Percentiles rank a stretch among this genome's conserved stretches.
Evolutionary conservation across 2,113 vertebrate species (phyloP).

Genomic region (Silurus glanis): DNA sequence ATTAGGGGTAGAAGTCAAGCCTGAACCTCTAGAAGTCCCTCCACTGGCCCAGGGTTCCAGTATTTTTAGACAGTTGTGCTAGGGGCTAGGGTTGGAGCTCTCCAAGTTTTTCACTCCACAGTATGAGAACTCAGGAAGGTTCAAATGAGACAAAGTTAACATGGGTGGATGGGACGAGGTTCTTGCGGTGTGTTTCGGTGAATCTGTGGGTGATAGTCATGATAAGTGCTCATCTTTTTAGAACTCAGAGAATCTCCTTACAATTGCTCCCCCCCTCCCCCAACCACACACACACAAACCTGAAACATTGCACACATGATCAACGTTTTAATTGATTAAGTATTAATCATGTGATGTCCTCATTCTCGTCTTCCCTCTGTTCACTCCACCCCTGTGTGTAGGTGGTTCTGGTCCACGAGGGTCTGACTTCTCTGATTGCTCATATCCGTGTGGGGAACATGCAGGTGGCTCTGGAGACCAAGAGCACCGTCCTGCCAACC

Average conservation of each 20-base stretch:
- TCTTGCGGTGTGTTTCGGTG: neutral
- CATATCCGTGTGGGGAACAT: constrained; percentile 80
- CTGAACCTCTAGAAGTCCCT: neutral
- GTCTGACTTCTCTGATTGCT: constrained; percentile 80
- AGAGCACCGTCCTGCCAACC: constrained; percentile 77
- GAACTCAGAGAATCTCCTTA: neutral
- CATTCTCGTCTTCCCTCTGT: neutral
- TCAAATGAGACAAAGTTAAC: neutral
- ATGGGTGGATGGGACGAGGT: neutral
- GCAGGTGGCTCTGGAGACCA: constrained; percentile 81
- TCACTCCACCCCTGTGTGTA: constrained; percentile 40
- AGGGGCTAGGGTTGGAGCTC: neutral
- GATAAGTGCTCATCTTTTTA: too few relatives aligned
- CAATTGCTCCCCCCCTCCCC: neutral
- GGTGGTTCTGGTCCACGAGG: constrained; percentile 78
- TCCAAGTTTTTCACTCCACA: neutral
- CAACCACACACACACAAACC: neutral
- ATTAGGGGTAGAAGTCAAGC: neutral
- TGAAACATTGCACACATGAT: neutral
- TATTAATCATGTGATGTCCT: neutral
- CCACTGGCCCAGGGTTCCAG: neutral
- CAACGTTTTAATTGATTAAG: neutral
- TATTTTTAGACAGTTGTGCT: neutral
- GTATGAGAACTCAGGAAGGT: neutral
- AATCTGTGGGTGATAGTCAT: neutral